These are phyloP conservation scores for Pachypeltis micranthus DNA, from an alignment of 1,140 invertebrate genomes.

Conservation along the genomic window DNA sequence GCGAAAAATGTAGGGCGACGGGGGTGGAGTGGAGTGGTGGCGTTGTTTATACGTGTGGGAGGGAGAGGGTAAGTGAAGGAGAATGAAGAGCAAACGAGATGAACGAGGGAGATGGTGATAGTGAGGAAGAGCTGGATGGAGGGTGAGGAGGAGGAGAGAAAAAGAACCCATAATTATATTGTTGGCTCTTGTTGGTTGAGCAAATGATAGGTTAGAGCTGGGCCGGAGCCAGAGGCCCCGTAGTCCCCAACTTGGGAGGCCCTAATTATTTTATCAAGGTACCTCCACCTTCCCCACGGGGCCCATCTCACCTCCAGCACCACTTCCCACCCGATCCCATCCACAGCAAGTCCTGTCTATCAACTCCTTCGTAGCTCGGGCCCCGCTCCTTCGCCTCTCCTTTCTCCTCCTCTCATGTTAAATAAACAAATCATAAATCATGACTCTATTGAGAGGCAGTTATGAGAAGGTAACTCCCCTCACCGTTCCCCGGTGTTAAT, in stretches of 20 bases:
- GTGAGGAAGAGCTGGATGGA: no score
- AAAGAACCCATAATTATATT: slow-evolving; percentile 22
- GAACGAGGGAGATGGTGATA: no score
- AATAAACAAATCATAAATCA: slow-evolving; percentile 29
- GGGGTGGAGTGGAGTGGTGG: no score
- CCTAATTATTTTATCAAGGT: slow-evolving; percentile 28
- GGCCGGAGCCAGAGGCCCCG: slow-evolving; percentile 15
- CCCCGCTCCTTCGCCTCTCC: slow-evolving; percentile 1
- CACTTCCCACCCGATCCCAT: no score
- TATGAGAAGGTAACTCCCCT: neutral
- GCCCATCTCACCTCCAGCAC: neutral
- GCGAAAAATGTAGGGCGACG: no score
- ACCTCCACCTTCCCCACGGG: neutral
- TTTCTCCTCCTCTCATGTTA: slow-evolving; percentile 19
- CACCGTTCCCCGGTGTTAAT: slow-evolving; percentile 15
- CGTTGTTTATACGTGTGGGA: no score
- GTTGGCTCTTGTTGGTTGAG: slow-evolving; percentile 16
- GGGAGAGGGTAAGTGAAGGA: no score
- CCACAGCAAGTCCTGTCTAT: no score
- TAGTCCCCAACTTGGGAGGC: slow-evolving; percentile 20
- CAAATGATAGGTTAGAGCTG: slow-evolving; percentile 25
- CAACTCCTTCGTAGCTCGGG: slow-evolving; percentile 10
- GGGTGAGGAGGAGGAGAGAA: slow-evolving; percentile 13
- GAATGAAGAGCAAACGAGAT: no score
- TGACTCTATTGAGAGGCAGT: slow-evolving; percentile 25